Evolutionary conservation across 2,888 invertebrate genomes (phyloP), one percentile per base, ranked within the genome.

Genomic region (Corbicula japonica): DNA sequence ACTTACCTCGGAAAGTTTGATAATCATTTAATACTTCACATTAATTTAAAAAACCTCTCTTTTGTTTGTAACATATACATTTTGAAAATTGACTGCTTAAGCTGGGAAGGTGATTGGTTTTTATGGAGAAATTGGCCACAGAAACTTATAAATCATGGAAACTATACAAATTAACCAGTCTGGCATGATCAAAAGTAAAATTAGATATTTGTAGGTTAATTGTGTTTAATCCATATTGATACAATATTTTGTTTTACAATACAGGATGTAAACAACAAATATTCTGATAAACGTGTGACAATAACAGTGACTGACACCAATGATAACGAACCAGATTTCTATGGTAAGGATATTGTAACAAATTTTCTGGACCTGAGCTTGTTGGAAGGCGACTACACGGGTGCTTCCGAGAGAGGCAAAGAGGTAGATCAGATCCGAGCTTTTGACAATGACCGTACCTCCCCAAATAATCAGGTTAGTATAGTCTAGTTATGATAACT

Each of bases 401-500:
- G 15, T 21, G 38, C 10, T 1, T 12, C 35, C 23, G 8, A 10
- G 1, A 60, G 46, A 8, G 60, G 63, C 6, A 48, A 66, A 32
- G 23, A 34, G 15, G 46, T 82, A 21, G 68, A 41, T 34, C 32
- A 68, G 6, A 44, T 82, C 12, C 34, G 44, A 3, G 85, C 84
- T 26, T 66, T 54, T 5, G 86, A 87, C 68, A 58, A 46, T 44
- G 85, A 85, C 58, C 35, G 56, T 23, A 75, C 75, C 1, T 35
- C 73, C 34, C 66, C 72, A 15, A 80, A 82, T 66, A 86, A 80
- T 46, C n/a, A 50, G 71, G 86, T 84, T 66, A 48, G 62, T 61
- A 18, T n/a, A 30, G 26, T 38, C 32, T 26, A 38, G 15, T 12
- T 12, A 38, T n/a, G n/a, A n/a, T n/a, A n/a, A n/a, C n/a, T n/a